These are phyloP conservation scores for Eurosta solidaginis DNA, from an alignment of 1,140 invertebrate genomes.

Conservation along the genomic window DNA sequence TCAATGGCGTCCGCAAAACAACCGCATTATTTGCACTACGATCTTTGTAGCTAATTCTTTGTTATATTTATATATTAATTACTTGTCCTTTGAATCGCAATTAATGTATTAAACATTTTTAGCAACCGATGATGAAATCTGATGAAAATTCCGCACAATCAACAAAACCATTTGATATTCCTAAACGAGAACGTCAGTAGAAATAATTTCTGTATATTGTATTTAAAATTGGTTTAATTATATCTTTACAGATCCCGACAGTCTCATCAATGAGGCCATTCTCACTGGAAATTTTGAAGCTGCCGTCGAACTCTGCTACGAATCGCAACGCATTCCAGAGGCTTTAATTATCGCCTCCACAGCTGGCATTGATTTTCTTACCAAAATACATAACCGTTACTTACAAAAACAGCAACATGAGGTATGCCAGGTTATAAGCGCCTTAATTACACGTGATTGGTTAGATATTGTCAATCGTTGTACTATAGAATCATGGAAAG, in stretches of 20 bases:
- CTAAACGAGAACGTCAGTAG: conserved; percentile 69
- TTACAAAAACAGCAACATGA: conserved; percentile 66
- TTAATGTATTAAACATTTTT: neutral
- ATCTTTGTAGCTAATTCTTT: too few relatives aligned
- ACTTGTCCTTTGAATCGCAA: too few relatives aligned
- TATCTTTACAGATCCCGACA: conserved; percentile 67
- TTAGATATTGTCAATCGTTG: conserved; percentile 74
- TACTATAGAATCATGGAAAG: conserved; percentile 82
- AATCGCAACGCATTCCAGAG: conserved; percentile 79
- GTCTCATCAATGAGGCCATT: conserved; percentile 83
- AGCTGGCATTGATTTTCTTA: conserved; percentile 72
- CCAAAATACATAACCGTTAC: conserved; percentile 48
- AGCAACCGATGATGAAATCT: conserved; percentile 60
- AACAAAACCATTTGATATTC: conserved; percentile 63
- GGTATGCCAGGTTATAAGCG: conserved; percentile 75
- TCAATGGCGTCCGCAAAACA: too few relatives aligned
- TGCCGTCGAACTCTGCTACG: conserved; percentile 86
- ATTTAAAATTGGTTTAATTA: neutral
- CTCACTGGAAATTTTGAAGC: conserved; percentile 87
- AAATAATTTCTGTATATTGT: conserved; percentile 10
- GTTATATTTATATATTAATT: too few relatives aligned
- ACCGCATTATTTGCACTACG: too few relatives aligned
- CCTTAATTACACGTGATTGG: conserved; percentile 84
- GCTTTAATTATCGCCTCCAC: conserved; percentile 82
- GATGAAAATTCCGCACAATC: conserved; percentile 39